A percentile compares a stretch with the other conserved stretches of the same genome.
phyloP scores from a whole-genome alignment of 2,113 vertebrate genomes.

The Dryoscopus gambensis region DNA sequence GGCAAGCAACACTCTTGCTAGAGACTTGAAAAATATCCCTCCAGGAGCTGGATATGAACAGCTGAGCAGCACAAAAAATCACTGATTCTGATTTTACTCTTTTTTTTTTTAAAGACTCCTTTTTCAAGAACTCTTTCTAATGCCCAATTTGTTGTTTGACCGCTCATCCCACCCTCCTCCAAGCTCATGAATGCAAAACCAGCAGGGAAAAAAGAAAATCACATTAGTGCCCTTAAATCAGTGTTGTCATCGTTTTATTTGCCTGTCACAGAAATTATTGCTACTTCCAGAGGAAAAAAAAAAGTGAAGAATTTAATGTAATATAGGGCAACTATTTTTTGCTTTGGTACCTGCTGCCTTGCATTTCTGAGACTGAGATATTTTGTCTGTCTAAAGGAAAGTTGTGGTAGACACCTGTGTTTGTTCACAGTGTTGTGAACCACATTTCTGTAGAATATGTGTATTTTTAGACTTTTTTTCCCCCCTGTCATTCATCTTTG shows the following conservation, averaged over 20 bases:
- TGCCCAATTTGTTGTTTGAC: neutral
- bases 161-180: neutral
- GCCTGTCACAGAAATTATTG: neutral
- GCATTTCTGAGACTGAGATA: neutral
- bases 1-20: neutral
- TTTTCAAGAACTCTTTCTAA: neutral
- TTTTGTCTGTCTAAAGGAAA: neutral
- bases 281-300: neutral
- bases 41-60: neutral
- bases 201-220: neutral
- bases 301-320: neutral
- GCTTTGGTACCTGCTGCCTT: neutral
- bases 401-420: neutral
- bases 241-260: neutral
- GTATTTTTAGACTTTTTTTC: neutral
- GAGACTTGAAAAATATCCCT: neutral
- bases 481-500: neutral
- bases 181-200: neutral
- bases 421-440: neutral
- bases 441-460: fast-evolving
- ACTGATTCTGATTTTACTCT: neutral
- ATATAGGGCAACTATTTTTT: neutral
- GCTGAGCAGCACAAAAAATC: neutral
- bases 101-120: neutral
- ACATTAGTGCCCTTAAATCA: neutral